These are phyloP conservation scores for Ammospiza caudacuta DNA, from an alignment of 2,113 vertebrate genomes.

Conservation along the genomic window DNA sequence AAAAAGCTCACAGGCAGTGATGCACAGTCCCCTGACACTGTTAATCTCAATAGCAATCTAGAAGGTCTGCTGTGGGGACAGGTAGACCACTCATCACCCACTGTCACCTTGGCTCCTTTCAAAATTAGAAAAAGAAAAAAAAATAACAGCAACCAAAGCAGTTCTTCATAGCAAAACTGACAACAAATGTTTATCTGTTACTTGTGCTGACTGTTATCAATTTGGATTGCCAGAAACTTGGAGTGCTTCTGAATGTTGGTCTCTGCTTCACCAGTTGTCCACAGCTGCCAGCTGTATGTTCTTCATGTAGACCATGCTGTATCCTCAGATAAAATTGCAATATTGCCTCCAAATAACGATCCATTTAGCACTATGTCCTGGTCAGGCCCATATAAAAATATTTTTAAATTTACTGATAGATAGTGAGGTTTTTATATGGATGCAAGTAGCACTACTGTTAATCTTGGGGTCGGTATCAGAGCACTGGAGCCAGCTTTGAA, in stretches of 20 bases:
- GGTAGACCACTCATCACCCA: not conserved
- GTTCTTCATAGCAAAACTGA: not conserved
- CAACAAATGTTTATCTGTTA: not conserved
- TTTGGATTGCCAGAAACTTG: not conserved
- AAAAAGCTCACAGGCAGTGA: not conserved
- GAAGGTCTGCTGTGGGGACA: not conserved
- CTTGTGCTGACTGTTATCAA: not conserved
- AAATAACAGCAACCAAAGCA: too few species aligned
- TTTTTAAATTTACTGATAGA: not conserved
- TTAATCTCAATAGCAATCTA: not conserved
- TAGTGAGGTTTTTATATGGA: not conserved
- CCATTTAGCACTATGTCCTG: not conserved
- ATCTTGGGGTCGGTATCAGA: not conserved
- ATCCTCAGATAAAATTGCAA: not conserved
- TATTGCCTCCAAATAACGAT: not conserved
- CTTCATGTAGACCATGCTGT: not conserved
- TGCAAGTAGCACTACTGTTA: not conserved
- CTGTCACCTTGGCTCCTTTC: not conserved
- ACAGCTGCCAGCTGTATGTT: not conserved
- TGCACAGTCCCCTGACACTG: not conserved
- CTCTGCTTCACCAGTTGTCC: not conserved
- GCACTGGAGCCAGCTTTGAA: not conserved
- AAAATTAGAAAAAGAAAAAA: not conserved
- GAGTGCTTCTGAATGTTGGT: not conserved
- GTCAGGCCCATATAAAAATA: not conserved